Evolutionary conservation across 2,888 invertebrate species (phyloP).

Genomic region (Ophraella communa): DNA sequence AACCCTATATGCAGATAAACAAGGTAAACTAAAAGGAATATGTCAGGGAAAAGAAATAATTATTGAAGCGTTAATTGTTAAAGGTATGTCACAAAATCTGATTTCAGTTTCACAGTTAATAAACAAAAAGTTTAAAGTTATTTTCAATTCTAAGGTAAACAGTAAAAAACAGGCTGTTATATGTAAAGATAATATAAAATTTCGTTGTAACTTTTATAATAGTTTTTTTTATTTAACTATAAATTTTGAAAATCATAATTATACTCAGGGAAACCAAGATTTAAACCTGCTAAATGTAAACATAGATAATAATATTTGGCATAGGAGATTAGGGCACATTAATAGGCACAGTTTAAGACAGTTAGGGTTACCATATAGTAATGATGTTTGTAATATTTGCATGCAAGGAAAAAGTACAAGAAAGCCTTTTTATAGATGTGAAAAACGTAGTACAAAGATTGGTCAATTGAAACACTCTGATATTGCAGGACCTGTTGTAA

Average conservation of each 20-base stretch:
- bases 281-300: not conserved
- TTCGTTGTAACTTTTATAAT: not conserved
- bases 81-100: not conserved
- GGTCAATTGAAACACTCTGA: slow-evolving; percentile 38
- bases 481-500: slow-evolving; percentile 32
- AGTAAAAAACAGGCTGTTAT: not conserved
- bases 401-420: too few species aligned
- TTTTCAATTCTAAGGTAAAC: not conserved
- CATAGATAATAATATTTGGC: not conserved
- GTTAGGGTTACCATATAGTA: too few species aligned
- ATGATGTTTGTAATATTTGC: too few species aligned
- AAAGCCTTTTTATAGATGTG: not conserved
- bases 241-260: not conserved
- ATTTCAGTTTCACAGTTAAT: not conserved
- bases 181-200: not conserved
- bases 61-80: slow-evolving; percentile 5
- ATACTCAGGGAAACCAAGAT: not conserved
- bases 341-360: not conserved
- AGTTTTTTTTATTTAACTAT: not conserved
- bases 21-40: slow-evolving; percentile 15
- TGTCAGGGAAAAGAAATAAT: slow-evolving; percentile 23
- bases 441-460: not conserved
- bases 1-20: slow-evolving; percentile 4
- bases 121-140: not conserved
- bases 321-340: not conserved